These are phyloP conservation scores for Lithodes maja DNA, from an alignment of 2,888 invertebrate species.

Conservation along the genomic window DNA sequence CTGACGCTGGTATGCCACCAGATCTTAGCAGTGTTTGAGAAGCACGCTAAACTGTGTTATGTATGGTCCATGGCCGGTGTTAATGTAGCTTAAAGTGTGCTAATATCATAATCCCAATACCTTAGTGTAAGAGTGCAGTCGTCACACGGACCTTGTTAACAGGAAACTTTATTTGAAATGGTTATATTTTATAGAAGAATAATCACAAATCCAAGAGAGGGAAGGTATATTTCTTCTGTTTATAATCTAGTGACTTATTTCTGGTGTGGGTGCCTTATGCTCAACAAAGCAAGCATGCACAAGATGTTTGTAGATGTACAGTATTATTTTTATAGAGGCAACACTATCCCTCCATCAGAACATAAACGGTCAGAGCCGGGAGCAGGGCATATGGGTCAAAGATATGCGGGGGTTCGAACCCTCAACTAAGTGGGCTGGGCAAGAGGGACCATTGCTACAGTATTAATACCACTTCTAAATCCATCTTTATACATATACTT, in stretches of 20 bases:
- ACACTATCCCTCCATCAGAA: conserved; percentile 68
- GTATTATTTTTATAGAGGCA: conserved; percentile 70
- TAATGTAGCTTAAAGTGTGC: conserved; percentile 67
- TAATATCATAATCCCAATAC: conserved; percentile 67
- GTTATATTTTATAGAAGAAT: conserved; percentile 68
- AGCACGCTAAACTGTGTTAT: conserved; percentile 67
- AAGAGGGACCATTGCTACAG: conserved; percentile 9
- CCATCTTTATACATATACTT: too few species aligned
- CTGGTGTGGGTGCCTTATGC: conserved; percentile 70
- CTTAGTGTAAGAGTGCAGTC: conserved; percentile 62
- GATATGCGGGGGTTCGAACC: not conserved
- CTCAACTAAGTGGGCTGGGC: conserved; percentile 29
- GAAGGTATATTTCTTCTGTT: conserved; percentile 65
- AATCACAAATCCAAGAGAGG: conserved; percentile 61
- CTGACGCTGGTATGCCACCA: conserved; percentile 58
- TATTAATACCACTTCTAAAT: not conserved
- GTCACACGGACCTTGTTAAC: conserved; percentile 63
- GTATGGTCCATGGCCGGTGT: conserved; percentile 68
- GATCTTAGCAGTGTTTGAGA: conserved; percentile 65
- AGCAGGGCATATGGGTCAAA: conserved; percentile 6
- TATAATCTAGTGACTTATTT: conserved; percentile 64
- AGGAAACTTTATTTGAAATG: conserved; percentile 68
- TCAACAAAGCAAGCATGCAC: conserved; percentile 70
- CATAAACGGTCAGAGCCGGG: conserved; percentile 69
- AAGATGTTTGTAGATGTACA: conserved; percentile 69